Evolutionary conservation across 2,113 vertebrate genomes (phyloP), one percentile per base, ranked within the genome.

Genomic region (Triplophysa tibetana): DNA sequence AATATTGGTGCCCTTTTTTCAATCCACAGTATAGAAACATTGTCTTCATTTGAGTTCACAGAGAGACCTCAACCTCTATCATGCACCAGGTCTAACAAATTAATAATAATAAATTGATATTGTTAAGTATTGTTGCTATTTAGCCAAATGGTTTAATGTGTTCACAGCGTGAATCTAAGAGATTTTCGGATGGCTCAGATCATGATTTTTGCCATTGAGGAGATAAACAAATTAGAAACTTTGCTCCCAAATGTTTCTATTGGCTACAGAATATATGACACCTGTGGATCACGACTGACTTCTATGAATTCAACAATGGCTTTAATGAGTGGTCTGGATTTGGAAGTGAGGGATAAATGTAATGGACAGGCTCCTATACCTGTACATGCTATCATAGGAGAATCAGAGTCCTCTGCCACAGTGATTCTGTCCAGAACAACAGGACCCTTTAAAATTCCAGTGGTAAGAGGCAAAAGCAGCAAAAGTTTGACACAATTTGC

Each of bases 211-310:
- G 91, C 91, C 19, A 91, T 94, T 45, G 86, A 91, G 52, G 92
- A 94, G 87, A 93, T 94, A 66, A 94, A 94, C 82, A 88, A 75
- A 74, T 90, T 73, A 73, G 75, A 43, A 41, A 74, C 8, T 61
- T 80, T 93, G 83, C 91, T 93, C 26, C 90, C 89, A 2, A 89
- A 91, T 78, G 64, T 92, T 45, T 86, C 89, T 11, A 77, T 94
- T 14, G 92, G 92, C 45, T 94, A 93, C 75, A 87, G 87, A 43
- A 90, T 94, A 83, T 93, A 92, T 80, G 92, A 93, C 81, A 92
- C 88, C 48, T 94, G 93, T 84, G 89, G 87, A n/a, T 91, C 91
- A 19, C 91, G 90, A 8, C 72, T 90, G 29, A 84, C 87, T 29
- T 91, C 92, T 7, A 90, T 93, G 87, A 88, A 85, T 52, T 86